Percentiles rank a stretch among this genome's conserved stretches.
Evolutionary conservation across 2,888 invertebrate genomes (phyloP).

Genomic region (Isoperla grammatica): DNA sequence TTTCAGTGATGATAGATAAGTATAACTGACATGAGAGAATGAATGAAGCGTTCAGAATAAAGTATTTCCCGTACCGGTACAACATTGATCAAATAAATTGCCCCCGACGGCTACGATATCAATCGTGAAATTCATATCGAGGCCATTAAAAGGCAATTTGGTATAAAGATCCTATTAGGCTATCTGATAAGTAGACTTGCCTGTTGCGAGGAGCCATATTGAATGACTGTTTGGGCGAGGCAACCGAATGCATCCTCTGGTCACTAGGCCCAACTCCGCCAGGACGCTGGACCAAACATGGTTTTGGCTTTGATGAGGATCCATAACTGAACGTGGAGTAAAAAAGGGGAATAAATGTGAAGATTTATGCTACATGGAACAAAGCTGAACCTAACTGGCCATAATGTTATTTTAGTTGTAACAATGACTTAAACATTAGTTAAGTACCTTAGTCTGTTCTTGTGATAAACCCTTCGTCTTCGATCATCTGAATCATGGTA

Average conservation of each 20-base stretch:
- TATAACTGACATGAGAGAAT: too few relatives aligned
- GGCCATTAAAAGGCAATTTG: too few relatives aligned
- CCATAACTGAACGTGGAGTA: conserved; percentile 48
- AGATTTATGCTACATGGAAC: conserved; percentile 12
- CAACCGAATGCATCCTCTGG: conserved; percentile 47
- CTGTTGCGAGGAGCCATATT: conserved; percentile 44
- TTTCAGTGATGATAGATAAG: too few relatives aligned
- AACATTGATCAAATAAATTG: too few relatives aligned
- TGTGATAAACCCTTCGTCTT: conserved; percentile 55
- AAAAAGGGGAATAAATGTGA: neutral
- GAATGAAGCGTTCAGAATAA: too few relatives aligned
- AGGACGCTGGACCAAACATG: conserved; percentile 56
- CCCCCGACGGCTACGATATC: too few relatives aligned
- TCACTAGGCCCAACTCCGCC: conserved; percentile 44
- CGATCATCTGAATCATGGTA: conserved; percentile 68
- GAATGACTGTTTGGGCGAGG: conserved; percentile 46
- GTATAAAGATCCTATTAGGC: too few relatives aligned
- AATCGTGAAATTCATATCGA: too few relatives aligned
- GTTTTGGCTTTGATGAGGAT: conserved; percentile 57
- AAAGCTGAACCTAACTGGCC: neutral
- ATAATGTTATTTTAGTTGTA: neutral
- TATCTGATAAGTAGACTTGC: too few relatives aligned
- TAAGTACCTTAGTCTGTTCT: conserved; percentile 62
- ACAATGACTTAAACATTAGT: neutral
- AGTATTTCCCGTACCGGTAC: too few relatives aligned